Evolutionary conservation across 2,113 vertebrate genomes (phyloP), one percentile per base, ranked within the genome.

Genomic region (Lontra canadensis): DNA sequence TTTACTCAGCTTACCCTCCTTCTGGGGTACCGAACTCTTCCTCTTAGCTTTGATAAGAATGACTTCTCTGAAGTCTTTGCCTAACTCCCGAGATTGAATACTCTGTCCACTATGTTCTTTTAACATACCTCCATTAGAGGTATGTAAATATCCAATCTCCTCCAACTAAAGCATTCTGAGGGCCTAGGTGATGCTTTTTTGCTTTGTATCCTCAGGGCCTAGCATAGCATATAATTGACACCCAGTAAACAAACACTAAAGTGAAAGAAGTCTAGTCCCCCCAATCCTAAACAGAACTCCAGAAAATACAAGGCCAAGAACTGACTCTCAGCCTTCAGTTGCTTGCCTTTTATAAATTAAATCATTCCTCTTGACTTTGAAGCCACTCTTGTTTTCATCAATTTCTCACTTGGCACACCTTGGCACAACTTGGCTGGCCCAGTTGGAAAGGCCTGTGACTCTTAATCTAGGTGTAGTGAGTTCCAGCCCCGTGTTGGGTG

Each of bases 351-450:
- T 52, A 52, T 49, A 61, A 92, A 59, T 61, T 83, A 88, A 94
- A 74, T 67, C 39, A 76, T 89, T 69, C 47, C 69, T 93, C 36
- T 81, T 95, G 80, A 47, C 63, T 90, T 74, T 95, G 73, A 97
- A 86, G 39, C 10, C 39, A 83, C 25, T 95, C 29, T 90, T 74
- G 65, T 17, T 90, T 81, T 94, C 42, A 87, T 82, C 49, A 23
- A 15, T 78, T 88, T 87, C 12, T 65, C 26, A 47, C 42, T 78
- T 29, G 7, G 15, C 7, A 15, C 42, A 44, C 74, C 26, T n/a
- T n/a, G n/a, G n/a, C n/a, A n/a, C n/a, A n/a, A n/a, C n/a, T n/a
- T 47, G 26, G 14, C 74, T 78, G 74, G 26, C 26, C 47, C 7
- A 47, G 74, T 6, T 39, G 69, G 69, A 73, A 69, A 69, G 67